Conservation (phyloP, 2,888 invertebrate species). For the Orgyia antiqua region DNA sequence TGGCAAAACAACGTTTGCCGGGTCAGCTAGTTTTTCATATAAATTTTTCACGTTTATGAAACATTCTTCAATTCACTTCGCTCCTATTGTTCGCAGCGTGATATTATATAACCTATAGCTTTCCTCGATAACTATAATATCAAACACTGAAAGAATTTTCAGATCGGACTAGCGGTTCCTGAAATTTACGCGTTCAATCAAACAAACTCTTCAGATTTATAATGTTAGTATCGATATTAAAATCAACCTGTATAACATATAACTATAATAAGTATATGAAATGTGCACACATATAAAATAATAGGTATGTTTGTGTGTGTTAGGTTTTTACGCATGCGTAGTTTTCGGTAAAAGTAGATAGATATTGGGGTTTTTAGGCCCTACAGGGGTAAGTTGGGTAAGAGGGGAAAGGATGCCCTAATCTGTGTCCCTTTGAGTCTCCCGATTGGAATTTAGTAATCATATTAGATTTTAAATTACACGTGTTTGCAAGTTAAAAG, state of each 20-base stretch:
- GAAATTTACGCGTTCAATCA: no score
- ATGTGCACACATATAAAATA: conserved; percentile 52
- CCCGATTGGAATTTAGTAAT: conserved; percentile 77
- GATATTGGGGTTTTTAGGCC: conserved; percentile 73
- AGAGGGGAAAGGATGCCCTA: conserved; percentile 52
- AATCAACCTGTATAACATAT: conserved; percentile 16
- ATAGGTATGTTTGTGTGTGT: conserved; percentile 52
- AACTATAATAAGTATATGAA: conserved; percentile 38
- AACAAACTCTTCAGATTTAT: no score
- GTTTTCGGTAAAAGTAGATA: conserved; percentile 66
- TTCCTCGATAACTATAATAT: no score
- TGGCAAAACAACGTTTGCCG: no score
- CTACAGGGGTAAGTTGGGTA: conserved; percentile 41
- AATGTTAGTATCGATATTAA: neutral
- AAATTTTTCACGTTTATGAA: no score
- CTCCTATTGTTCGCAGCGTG: no score
- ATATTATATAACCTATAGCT: no score
- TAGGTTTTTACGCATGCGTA: conserved; percentile 75
- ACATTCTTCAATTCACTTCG: no score
- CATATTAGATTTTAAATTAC: conserved; percentile 78
- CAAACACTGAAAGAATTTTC: no score
- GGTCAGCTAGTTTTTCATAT: no score
- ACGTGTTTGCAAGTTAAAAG: conserved; percentile 66
- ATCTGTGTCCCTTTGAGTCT: conserved; percentile 72
- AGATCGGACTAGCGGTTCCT: no score